Percentiles rank a stretch among this genome's conserved stretches.
Conservation (phyloP, 2,113 vertebrate genomes). For the Mesembrinibis cayennensis region DNA sequence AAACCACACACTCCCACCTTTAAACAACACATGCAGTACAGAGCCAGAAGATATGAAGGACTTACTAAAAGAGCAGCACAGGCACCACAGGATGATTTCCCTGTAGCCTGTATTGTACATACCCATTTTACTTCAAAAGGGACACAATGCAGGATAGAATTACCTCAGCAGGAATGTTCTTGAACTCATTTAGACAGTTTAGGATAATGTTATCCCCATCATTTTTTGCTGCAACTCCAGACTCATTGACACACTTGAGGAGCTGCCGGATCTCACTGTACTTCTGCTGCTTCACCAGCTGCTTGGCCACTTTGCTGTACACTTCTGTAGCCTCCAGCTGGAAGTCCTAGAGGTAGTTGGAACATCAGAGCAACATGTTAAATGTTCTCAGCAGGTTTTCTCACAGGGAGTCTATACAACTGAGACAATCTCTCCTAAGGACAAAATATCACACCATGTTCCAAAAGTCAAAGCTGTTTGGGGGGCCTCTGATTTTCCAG, state of each 20-base stretch:
- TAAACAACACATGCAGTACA: fast-evolving
- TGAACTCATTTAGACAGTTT: constrained; percentile 84
- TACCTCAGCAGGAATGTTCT: constrained; percentile 86
- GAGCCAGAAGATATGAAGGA: not conserved
- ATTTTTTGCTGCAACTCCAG: constrained; percentile 87
- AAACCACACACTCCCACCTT: not conserved
- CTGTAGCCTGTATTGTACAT: not conserved
- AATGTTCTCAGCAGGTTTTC: not conserved
- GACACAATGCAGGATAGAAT: not conserved
- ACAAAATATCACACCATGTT: not conserved
- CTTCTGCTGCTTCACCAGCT: constrained; percentile 83
- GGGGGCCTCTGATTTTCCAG: not conserved
- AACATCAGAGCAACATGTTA: not conserved
- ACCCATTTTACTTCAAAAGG: not conserved
- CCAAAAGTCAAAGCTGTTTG: not conserved
- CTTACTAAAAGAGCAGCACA: not conserved
- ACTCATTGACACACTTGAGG: constrained; percentile 94
- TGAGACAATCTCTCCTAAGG: not conserved
- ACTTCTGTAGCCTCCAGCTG: constrained; percentile 89
- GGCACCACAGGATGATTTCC: not conserved
- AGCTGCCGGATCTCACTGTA: constrained; percentile 88
- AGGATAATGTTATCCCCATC: constrained; percentile 92
- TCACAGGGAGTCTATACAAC: not conserved
- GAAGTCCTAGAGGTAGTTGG: constrained; percentile 82
- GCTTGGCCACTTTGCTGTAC: constrained; percentile 86